phyloP scores from a whole-genome alignment of 2,797 vertebrate genomes.

The Sebastes iracundus region DNA sequence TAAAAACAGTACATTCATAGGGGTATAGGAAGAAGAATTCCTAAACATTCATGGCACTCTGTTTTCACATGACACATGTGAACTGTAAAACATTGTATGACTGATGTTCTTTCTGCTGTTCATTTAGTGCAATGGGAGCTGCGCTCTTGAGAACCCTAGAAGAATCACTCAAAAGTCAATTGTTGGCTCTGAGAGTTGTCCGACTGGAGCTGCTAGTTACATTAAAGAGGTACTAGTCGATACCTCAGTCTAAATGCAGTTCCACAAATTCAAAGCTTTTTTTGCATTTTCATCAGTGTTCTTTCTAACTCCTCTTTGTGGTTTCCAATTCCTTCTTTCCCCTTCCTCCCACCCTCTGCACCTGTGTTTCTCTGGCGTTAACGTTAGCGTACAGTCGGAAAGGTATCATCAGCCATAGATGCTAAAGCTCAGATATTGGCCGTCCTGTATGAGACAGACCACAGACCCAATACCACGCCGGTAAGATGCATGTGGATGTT shows the following conservation, averaged over 20 bases:
- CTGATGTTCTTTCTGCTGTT: conserved; percentile 36
- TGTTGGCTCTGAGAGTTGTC: conserved; percentile 67
- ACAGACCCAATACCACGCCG: conserved; percentile 89
- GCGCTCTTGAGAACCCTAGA: conserved; percentile 6
- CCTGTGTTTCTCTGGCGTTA: conserved; percentile 35
- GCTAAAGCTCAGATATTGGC: conserved; percentile 94
- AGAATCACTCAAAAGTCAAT: conserved; percentile 37
- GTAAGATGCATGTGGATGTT: conserved; percentile 83
- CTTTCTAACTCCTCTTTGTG: neutral
- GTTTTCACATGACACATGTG: neutral
- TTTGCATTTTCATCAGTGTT: neutral
- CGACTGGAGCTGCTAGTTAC: conserved; percentile 58
- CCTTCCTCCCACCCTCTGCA: neutral
- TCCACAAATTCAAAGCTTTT: neutral
- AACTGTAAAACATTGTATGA: neutral
- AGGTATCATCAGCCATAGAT: conserved; percentile 90
- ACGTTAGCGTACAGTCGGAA: conserved; percentile 92
- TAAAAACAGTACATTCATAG: neutral
- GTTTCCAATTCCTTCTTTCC: neutral
- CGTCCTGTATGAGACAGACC: conserved; percentile 95
- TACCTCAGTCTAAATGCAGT: neutral
- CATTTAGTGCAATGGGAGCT: conserved; percentile 49
- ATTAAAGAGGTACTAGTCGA: conserved; percentile 71
- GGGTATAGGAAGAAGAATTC: neutral
- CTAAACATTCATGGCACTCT: neutral